Conservation (phyloP, 2,888 invertebrate species). For the Leptinotarsa tumamoca region DNA sequence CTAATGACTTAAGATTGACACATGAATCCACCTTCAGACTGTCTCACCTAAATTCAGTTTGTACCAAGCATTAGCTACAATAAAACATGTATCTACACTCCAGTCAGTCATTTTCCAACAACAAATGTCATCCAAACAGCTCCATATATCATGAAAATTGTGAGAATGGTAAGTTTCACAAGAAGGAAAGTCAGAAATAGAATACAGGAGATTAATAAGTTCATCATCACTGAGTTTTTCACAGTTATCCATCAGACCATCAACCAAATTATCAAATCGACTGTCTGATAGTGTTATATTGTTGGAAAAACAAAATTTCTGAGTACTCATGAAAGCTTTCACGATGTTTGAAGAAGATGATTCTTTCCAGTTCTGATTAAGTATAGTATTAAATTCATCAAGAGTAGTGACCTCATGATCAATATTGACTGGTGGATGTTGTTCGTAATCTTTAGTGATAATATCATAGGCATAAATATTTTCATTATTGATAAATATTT, state of each 20-base stretch:
- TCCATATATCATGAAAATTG: conserved; percentile 76
- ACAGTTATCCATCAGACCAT: conserved; percentile 68
- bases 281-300: conserved; percentile 58
- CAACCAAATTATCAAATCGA: conserved; percentile 62
- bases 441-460: conserved; percentile 28
- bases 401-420: conserved; percentile 11
- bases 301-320: conserved; percentile 55
- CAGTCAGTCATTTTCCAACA: conserved; percentile 66
- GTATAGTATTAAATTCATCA: conserved; percentile 41
- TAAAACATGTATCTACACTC: conserved; percentile 70
- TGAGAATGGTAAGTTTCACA: conserved; percentile 69
- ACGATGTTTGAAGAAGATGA: conserved; percentile 57
- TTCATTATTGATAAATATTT: conserved; percentile 33
- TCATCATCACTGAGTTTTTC: conserved; percentile 71
- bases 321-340: conserved; percentile 55
- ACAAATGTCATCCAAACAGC: conserved; percentile 76
- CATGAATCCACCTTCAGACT: no score
- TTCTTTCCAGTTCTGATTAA: conserved; percentile 54
- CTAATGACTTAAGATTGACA: no score
- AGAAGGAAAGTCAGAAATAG: conserved; percentile 69
- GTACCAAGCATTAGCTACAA: conserved; percentile 75
- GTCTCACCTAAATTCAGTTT: conserved; percentile 66
- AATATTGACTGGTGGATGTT: background rate
- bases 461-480: conserved; percentile 43
- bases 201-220: conserved; percentile 69